These are phyloP conservation scores for Nyctereutes procyonoides DNA, from an alignment of 2,113 vertebrate genomes.

Conservation along the genomic window DNA sequence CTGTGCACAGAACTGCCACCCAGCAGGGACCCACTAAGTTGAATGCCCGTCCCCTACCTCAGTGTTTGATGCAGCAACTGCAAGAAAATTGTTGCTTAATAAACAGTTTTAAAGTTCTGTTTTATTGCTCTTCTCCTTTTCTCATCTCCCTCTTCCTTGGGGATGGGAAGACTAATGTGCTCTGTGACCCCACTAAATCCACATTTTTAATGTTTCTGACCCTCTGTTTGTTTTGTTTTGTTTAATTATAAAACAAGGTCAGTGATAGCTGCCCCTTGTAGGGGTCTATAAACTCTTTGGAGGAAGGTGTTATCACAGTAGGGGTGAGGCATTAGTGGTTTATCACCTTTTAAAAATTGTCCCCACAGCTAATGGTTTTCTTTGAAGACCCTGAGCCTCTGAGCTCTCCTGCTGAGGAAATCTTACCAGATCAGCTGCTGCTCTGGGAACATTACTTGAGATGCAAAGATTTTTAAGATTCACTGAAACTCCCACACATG, in stretches of 20 bases:
- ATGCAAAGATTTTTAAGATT: slow-evolving; percentile 57
- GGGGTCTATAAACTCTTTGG: not conserved
- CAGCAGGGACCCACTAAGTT: not conserved
- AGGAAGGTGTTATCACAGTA: slow-evolving; percentile 12
- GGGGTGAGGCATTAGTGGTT: not conserved
- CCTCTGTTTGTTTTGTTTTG: not conserved
- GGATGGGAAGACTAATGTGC: not conserved
- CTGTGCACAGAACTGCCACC: not conserved
- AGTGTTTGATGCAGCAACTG: not conserved
- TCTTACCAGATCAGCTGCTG: slow-evolving; percentile 72
- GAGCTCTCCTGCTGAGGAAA: slow-evolving; percentile 18
- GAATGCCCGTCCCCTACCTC: not conserved
- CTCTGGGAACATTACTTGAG: slow-evolving; percentile 17
- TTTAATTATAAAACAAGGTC: slow-evolving; percentile 3
- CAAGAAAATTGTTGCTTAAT: slow-evolving; percentile 48
- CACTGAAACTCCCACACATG: not conserved
- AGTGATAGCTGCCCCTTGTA: not conserved
- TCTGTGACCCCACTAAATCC: not conserved
- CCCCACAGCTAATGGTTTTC: slow-evolving; percentile 60
- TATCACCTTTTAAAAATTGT: slow-evolving; percentile 64
- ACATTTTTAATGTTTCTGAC: slow-evolving; percentile 7
- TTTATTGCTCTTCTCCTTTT: not conserved
- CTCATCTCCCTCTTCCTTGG: not conserved
- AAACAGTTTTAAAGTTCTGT: not conserved
- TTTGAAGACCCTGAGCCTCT: slow-evolving; percentile 61